Evolutionary conservation across 2,113 vertebrate species (phyloP).

Genomic region (Catharus fuscescens): DNA sequence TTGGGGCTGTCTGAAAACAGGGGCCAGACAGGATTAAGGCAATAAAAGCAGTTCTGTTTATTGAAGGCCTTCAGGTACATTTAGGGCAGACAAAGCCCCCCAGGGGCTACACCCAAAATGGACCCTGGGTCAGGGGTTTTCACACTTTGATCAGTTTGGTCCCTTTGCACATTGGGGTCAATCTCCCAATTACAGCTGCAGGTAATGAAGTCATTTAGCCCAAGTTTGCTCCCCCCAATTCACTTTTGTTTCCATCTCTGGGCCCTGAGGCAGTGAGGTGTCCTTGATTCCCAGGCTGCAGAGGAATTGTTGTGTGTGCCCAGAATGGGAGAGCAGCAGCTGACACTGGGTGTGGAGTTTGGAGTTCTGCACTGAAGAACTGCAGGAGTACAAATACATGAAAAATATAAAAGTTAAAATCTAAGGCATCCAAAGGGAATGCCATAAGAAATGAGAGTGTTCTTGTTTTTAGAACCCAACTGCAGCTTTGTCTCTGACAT

Average conservation of each 20-base stretch:
- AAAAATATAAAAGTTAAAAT: no score
- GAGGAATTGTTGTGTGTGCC: not conserved
- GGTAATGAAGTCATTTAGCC: no score
- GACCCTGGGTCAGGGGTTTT: fast-evolving
- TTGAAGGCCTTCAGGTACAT: not conserved
- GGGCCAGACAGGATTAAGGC: not conserved
- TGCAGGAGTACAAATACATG: fast-evolving
- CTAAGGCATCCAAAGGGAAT: not conserved
- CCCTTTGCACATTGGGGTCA: not conserved
- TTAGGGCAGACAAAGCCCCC: not conserved
- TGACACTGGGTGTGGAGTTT: fast-evolving
- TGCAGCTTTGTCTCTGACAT: not conserved
- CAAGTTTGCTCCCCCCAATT: not conserved
- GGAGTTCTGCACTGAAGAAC: fast-evolving
- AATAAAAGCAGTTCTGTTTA: not conserved
- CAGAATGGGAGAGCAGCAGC: not conserved
- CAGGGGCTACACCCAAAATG: not conserved
- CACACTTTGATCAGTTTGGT: not conserved
- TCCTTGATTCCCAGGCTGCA: not conserved
- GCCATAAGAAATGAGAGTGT: not conserved
- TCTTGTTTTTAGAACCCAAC: not conserved
- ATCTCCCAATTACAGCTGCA: not conserved
- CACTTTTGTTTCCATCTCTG: not conserved
- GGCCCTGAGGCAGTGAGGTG: not conserved
- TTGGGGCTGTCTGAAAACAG: not conserved